phyloP scores from a whole-genome alignment of 2,797 vertebrate species.

The Ibycter americanus region DNA sequence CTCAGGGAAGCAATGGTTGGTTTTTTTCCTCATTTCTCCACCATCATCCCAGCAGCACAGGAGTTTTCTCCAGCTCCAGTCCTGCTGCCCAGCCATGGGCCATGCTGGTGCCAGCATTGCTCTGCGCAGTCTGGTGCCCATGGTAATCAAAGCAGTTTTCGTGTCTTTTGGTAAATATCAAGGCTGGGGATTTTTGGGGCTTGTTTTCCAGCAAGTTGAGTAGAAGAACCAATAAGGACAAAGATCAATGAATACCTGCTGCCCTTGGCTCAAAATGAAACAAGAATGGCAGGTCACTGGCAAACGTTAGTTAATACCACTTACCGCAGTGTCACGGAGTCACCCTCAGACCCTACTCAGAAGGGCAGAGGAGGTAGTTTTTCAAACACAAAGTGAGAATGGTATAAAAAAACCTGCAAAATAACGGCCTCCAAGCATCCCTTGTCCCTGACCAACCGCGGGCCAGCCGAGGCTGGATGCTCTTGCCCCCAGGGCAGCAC shows the following conservation, averaged over 20 bases:
- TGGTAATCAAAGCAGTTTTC: constrained; percentile 8
- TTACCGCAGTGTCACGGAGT: background rate
- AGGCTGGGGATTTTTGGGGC: constrained; percentile 52
- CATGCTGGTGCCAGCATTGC: fast-evolving
- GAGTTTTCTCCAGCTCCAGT: fast-evolving
- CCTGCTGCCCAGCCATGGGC: background rate
- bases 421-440: background rate
- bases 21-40: background rate
- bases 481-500: background rate
- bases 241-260: constrained; percentile 42
- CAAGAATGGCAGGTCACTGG: constrained; percentile 24
- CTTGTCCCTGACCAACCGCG: background rate
- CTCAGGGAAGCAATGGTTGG: background rate
- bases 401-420: background rate
- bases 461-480: background rate
- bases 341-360: fast-evolving
- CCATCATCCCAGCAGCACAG: background rate
- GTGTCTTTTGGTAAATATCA: constrained; percentile 45
- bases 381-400: background rate
- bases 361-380: background rate
- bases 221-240: constrained; percentile 50
- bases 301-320: constrained; percentile 48
- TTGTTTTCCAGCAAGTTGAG: constrained; percentile 57
- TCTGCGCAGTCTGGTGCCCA: background rate
- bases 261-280: constrained; percentile 60